These are phyloP conservation scores for Hydriomena furcata DNA, from an alignment of 2,888 invertebrate genomes.

Conservation along the genomic window DNA sequence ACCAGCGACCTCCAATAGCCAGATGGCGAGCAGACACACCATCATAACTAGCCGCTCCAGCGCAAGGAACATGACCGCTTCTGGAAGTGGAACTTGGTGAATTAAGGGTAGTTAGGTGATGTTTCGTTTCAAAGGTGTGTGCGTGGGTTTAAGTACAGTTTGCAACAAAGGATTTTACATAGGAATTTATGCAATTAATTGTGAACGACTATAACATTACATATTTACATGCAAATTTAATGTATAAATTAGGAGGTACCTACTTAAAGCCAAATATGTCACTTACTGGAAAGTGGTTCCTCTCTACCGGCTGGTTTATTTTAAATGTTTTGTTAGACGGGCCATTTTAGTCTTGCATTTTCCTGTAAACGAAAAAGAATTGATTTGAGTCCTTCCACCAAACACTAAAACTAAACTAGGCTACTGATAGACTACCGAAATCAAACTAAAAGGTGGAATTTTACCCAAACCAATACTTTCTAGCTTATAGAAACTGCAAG, in stretches of 20 bases:
- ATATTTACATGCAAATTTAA: no score
- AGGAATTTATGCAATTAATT: no score
- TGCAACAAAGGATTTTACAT: no score
- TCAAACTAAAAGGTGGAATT: slow-evolving; percentile 58
- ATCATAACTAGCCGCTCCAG: slow-evolving; percentile 35
- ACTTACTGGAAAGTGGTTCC: slow-evolving; percentile 9
- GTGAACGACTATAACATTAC: no score
- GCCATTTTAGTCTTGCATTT: slow-evolving; percentile 26
- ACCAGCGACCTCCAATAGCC: slow-evolving; percentile 42
- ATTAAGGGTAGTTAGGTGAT: neutral
- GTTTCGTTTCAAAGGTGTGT: no score
- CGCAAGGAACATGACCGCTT: slow-evolving; percentile 22
- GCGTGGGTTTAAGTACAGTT: no score
- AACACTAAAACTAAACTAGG: slow-evolving; percentile 39
- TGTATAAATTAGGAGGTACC: no score
- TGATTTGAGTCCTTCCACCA: slow-evolving; percentile 70
- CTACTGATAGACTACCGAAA: slow-evolving; percentile 30
- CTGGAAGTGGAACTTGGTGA: neutral
- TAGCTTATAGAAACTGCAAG: slow-evolving; percentile 28
- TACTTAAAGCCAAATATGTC: neutral
- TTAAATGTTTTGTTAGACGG: neutral
- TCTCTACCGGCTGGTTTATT: neutral
- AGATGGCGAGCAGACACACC: slow-evolving; percentile 38
- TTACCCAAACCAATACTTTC: slow-evolving; percentile 71
- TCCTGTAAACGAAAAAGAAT: slow-evolving; percentile 67